These are phyloP conservation scores for Liparis tanakae DNA, from an alignment of 2,797 vertebrate species.

Conservation along the genomic window DNA sequence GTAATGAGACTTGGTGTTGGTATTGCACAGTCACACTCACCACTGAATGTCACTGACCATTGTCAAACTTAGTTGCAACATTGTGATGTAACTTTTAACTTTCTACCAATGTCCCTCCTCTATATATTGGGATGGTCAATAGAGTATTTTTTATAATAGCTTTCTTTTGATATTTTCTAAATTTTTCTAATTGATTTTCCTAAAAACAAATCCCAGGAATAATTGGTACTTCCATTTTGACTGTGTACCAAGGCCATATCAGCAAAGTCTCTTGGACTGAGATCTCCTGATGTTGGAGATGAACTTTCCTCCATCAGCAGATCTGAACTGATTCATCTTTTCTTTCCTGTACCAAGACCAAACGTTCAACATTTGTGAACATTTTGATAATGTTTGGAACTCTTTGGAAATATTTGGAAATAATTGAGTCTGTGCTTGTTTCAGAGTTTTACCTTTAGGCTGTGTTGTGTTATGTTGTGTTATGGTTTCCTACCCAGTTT, in stretches of 20 bases:
- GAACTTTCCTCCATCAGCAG: slow-evolving; percentile 23
- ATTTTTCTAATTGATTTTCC: slow-evolving; percentile 84
- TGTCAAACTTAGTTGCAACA: slow-evolving; percentile 46
- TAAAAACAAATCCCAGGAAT: slow-evolving; percentile 67
- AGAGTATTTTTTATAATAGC: slow-evolving; percentile 85
- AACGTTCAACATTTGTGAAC: slow-evolving; percentile 74
- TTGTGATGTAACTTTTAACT: slow-evolving; percentile 58
- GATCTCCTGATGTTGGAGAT: not conserved
- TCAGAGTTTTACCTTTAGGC: slow-evolving; percentile 65
- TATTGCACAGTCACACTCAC: slow-evolving; percentile 51
- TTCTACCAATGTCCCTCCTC: slow-evolving; percentile 67
- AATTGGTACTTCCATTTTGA: slow-evolving; percentile 75
- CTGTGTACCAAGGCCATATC: slow-evolving; percentile 66
- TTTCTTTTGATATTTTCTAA: slow-evolving; percentile 84
- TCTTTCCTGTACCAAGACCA: slow-evolving; percentile 79
- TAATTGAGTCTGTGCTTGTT: slow-evolving; percentile 61
- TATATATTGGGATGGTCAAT: slow-evolving; percentile 72
- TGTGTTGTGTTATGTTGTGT: slow-evolving; percentile 65
- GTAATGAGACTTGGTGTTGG: slow-evolving; percentile 53
- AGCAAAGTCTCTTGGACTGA: slow-evolving; percentile 27
- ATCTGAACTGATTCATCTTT: slow-evolving; percentile 55
- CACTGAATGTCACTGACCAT: slow-evolving; percentile 72
- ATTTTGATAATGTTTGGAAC: slow-evolving; percentile 76
- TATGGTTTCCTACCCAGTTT: slow-evolving; percentile 67
- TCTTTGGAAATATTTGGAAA: slow-evolving; percentile 38